phyloP scores from a whole-genome alignment of 2,888 invertebrate genomes.

The Trichacis sp. region DNA sequence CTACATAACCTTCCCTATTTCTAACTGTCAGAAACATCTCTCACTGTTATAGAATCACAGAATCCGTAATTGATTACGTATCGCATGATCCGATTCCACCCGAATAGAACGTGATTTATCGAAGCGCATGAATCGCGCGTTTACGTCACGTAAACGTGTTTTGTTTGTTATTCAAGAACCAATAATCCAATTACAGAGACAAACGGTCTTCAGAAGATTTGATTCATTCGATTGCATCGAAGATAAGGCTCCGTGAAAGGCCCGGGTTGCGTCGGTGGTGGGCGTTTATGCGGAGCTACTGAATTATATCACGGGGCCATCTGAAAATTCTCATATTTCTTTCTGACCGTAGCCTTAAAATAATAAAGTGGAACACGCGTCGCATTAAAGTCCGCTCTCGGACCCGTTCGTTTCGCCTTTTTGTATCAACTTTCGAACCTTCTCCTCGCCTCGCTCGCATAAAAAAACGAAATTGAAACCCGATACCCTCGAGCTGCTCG shows the following conservation, averaged over 20 bases:
- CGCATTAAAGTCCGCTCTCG: neutral
- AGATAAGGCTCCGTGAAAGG: constrained; percentile 13
- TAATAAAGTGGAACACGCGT: constrained; percentile 3
- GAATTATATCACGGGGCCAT: constrained; percentile 10
- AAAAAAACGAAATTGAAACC: constrained; percentile 1
- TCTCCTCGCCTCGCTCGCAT: neutral
- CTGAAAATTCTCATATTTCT: constrained; percentile 8
- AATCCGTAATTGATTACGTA: neutral
- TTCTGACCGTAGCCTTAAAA: neutral
- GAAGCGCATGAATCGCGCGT: too few relatives aligned
- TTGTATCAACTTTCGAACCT: constrained; percentile 1
- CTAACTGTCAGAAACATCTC: too few relatives aligned
- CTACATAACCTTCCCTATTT: too few relatives aligned
- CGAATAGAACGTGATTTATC: too few relatives aligned
- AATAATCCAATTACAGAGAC: constrained; percentile 16
- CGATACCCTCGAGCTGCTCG: neutral
- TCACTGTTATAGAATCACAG: too few relatives aligned
- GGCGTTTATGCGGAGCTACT: constrained; percentile 9
- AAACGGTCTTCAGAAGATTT: constrained; percentile 15
- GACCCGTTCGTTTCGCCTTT: neutral
- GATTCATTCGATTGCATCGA: constrained; percentile 17
- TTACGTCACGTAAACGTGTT: constrained; percentile 11
- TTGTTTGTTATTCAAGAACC: constrained; percentile 22
- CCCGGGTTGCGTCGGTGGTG: neutral
- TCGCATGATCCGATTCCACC: too few relatives aligned